Percentiles rank a stretch among this genome's conserved stretches.
phyloP scores from a whole-genome alignment of 2,888 invertebrate species.

The Dastarcus helophoroides region DNA sequence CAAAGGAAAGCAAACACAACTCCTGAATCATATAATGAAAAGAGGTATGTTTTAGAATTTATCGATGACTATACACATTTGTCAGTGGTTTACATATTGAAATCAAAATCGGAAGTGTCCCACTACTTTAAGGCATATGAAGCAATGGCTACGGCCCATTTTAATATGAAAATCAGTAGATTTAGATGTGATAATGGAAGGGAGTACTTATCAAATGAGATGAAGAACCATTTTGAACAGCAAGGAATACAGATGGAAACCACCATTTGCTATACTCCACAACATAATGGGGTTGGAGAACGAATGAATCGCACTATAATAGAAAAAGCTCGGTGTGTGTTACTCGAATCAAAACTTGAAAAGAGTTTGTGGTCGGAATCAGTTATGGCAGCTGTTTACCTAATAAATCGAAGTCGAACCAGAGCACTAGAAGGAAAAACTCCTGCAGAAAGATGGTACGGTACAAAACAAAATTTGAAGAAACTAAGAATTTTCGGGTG shows the following conservation, averaged over 20 bases:
- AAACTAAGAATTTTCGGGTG: constrained; percentile 25
- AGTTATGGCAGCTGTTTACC: constrained; percentile 23
- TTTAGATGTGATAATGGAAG: constrained; percentile 22
- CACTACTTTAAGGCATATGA: constrained; percentile 17
- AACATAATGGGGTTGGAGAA: too few relatives aligned
- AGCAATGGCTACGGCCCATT: constrained; percentile 15
- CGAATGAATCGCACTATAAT: too few relatives aligned
- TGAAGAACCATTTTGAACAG: constrained; percentile 17
- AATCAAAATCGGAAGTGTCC: constrained; percentile 6
- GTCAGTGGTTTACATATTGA: constrained; percentile 19
- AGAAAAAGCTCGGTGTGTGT: constrained; percentile 26
- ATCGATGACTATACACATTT: constrained; percentile 27
- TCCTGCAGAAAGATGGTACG: constrained; percentile 28
- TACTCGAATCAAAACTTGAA: constrained; percentile 21
- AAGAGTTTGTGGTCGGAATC: constrained; percentile 30
- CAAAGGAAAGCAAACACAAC: constrained; percentile 21
- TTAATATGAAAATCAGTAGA: constrained; percentile 3
- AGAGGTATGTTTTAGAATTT: constrained; percentile 24
- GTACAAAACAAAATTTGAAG: constrained; percentile 23
- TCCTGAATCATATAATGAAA: constrained; percentile 19
- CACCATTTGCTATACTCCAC: constrained; percentile 18
- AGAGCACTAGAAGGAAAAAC: constrained; percentile 23
- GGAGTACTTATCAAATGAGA: constrained; percentile 24
- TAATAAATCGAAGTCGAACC: constrained; percentile 28
- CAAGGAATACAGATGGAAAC: constrained; percentile 21